Evolutionary conservation across 1,140 invertebrate species (phyloP), one percentile per base, ranked within the genome.

Genomic region (Ceratoteleas bidentatus): DNA sequence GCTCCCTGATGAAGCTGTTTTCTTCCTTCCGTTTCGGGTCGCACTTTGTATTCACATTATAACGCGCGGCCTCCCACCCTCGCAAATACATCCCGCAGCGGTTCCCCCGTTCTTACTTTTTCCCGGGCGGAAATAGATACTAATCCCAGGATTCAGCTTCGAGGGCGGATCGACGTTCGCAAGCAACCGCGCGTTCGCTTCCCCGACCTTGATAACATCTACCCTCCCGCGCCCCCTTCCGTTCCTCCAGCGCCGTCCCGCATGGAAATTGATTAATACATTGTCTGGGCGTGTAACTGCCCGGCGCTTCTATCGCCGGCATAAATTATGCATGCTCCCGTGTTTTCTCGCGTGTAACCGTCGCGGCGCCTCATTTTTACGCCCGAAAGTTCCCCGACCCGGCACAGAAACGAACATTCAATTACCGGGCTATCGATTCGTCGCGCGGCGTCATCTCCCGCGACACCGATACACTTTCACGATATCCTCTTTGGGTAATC

Each of bases 101-200:
- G 78, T 77, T 80, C 81, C 80, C 62, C 54, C 77, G 68, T 80
- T 74, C 81, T 11, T 40, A 11, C 77, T 75, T 70, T 56, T 61
- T 84, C 34, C 76, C 62, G 58, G 14, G 50, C 79, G 81, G 84
- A 88, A 87, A 87, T 88, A 78, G 85, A 87, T 85, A 88, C 85
- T 87, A 88, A 88, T 88, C 86, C 62, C 36, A 24, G 84, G 84
- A 83, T 86, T 85, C 54, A 52, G 82, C 73, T 84, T 66, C 58
- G 61, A 72, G 79, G 85, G 66, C 56, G 78, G 83, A 86, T 86
- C 84, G 84, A 70, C 74, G 73, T 81, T 85, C 77, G 66, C 10
- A 45, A 45, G 49, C 56, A 69, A 82, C 68, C 50, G 45, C 74
- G 57, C 52, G 81, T 85, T 83, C 81, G 80, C 85, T 88, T 77